A percentile compares a stretch with the other conserved stretches of the same genome.
Evolutionary conservation across 2,888 invertebrate species (phyloP).

Genomic region (Polyploca ridens): DNA sequence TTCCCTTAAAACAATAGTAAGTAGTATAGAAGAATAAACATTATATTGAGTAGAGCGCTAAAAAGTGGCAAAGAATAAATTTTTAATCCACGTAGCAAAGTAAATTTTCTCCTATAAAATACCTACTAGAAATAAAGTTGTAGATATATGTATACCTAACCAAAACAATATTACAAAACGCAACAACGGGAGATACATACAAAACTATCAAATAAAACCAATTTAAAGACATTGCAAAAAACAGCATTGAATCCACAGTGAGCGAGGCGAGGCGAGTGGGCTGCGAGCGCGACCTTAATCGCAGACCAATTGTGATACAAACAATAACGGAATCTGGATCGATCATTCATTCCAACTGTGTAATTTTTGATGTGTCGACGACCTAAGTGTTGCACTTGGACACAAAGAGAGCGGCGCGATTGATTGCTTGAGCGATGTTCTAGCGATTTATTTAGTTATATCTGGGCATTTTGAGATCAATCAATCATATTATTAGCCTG

Average conservation of each 20-base stretch:
- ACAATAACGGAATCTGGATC: constrained; percentile 66
- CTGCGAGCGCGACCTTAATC: constrained; percentile 48
- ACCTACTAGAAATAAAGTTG: no score
- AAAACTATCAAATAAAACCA: background rate
- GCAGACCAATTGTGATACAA: constrained; percentile 49
- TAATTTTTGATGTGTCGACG: constrained; percentile 58
- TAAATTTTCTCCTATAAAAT: no score
- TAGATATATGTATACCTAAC: no score
- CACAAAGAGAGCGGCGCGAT: constrained; percentile 5
- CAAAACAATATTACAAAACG: background rate
- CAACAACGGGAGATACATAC: background rate
- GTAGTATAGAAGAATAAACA: no score
- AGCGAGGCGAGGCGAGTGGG: background rate
- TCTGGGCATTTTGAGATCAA: no score
- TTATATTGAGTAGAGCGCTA: no score
- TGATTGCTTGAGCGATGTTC: background rate
- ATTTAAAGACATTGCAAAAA: background rate
- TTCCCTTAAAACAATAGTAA: no score
- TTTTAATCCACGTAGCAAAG: no score
- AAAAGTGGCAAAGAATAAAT: no score
- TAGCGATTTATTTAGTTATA: background rate
- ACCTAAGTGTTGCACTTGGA: constrained; percentile 29
- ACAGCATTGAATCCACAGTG: background rate
- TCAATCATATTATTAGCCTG: no score
- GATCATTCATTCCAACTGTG: constrained; percentile 61